Evolutionary conservation across 2,888 invertebrate genomes (phyloP).

Genomic region (Netelia fuscicornis): DNA sequence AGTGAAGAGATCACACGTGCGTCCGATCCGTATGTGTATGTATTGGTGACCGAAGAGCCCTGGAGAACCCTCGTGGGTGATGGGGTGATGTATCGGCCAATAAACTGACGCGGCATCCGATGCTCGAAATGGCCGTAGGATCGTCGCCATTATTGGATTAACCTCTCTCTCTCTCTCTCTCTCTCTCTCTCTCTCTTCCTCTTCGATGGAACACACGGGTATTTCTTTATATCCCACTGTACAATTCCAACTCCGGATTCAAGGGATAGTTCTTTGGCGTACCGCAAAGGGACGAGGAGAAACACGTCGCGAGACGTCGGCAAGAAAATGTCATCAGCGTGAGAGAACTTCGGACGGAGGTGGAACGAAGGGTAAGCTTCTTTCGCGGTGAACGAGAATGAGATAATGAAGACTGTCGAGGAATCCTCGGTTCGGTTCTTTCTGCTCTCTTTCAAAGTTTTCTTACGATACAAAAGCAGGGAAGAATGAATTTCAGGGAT

Average conservation of each 20-base stretch:
- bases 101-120: constrained; percentile 82
- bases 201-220: background rate
- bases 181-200: background rate
- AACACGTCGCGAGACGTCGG: constrained; percentile 11
- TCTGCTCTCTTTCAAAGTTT: constrained; percentile 34
- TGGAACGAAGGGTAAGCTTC: constrained; percentile 19
- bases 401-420: constrained; percentile 30
- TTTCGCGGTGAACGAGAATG: constrained; percentile 37
- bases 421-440: constrained; percentile 20
- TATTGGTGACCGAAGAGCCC: constrained; percentile 43
- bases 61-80: constrained; percentile 74
- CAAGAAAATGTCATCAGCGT: constrained; percentile 62
- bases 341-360: constrained; percentile 31
- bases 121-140: constrained; percentile 81
- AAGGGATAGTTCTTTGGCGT: background rate
- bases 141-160: constrained; percentile 82
- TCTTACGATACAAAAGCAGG: background rate
- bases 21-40: constrained; percentile 15
- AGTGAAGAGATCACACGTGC: constrained; percentile 31
- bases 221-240: background rate
- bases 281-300: constrained; percentile 6
- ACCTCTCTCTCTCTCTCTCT: constrained; percentile 8
- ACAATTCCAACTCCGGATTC: constrained; percentile 24
- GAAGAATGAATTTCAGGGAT: constrained; percentile 44
- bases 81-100: constrained; percentile 82